Evolutionary conservation across 2,888 invertebrate genomes (phyloP).

Genomic region (Protodeltote pygarga): DNA sequence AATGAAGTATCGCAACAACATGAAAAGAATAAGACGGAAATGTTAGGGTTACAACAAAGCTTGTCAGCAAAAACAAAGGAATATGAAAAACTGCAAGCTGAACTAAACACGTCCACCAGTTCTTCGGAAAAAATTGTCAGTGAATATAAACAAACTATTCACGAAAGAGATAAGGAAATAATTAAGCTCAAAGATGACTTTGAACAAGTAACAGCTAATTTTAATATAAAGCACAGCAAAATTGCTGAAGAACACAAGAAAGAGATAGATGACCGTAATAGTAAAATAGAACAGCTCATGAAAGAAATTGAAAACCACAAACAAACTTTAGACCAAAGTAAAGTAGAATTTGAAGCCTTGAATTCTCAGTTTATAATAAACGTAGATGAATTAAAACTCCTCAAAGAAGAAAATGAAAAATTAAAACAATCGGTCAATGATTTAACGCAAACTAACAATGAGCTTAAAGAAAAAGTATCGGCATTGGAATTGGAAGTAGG

Average conservation of each 20-base stretch:
- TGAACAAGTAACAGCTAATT: slow-evolving; percentile 78
- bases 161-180: slow-evolving; percentile 85
- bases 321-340: slow-evolving; percentile 77
- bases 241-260: slow-evolving; percentile 83
- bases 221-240: slow-evolving; percentile 82
- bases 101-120: slow-evolving; percentile 69
- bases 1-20: slow-evolving; percentile 77
- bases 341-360: slow-evolving; percentile 79
- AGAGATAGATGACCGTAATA: slow-evolving; percentile 82
- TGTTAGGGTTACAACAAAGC: slow-evolving; percentile 74
- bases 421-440: slow-evolving; percentile 76
- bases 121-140: slow-evolving; percentile 77
- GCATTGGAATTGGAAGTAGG: slow-evolving; percentile 84
- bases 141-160: slow-evolving; percentile 82
- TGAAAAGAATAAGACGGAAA: slow-evolving; percentile 76
- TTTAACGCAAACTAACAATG: slow-evolving; percentile 70
- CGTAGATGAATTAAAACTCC: slow-evolving; percentile 73
- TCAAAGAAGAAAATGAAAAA: slow-evolving; percentile 79
- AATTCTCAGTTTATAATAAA: slow-evolving; percentile 80
- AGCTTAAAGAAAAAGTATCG: slow-evolving; percentile 74
- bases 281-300: slow-evolving; percentile 80
- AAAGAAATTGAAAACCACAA: slow-evolving; percentile 82
- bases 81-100: slow-evolving; percentile 71
- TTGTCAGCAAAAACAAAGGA: slow-evolving; percentile 76
- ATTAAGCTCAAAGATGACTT: slow-evolving; percentile 83